Percentiles rank a stretch among this genome's conserved stretches.
These are phyloP conservation scores for Pitangus sulphuratus DNA, from an alignment of 2,797 vertebrate genomes.

Conservation along the genomic window DNA sequence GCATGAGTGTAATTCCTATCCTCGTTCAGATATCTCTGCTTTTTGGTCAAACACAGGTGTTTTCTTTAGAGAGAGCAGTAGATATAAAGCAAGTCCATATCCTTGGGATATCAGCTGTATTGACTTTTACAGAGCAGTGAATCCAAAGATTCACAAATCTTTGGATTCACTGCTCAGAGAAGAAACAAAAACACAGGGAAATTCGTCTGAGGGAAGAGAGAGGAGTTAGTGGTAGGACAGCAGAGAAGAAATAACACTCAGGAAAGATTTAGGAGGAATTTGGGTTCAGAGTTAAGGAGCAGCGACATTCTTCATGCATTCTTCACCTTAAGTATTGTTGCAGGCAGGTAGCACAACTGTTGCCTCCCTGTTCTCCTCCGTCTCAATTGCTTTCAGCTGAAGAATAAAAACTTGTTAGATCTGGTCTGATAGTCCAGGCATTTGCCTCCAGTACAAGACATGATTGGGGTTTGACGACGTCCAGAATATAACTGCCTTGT, in stretches of 20 bases:
- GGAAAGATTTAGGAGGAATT: neutral
- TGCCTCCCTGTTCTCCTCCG: neutral
- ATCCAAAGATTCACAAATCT: neutral
- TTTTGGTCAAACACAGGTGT: neutral
- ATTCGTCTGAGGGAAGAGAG: neutral
- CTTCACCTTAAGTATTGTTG: neutral
- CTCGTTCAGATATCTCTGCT: neutral
- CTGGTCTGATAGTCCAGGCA: neutral
- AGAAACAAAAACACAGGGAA: neutral
- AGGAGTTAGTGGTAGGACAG: neutral
- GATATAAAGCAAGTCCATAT: neutral
- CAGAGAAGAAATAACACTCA: neutral
- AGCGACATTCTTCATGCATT: fast-evolving
- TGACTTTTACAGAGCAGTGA: neutral
- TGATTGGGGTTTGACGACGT: neutral
- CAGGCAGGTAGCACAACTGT: neutral
- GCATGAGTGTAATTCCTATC: neutral
- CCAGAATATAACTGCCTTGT: neutral
- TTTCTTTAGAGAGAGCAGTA: neutral
- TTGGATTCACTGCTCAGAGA: neutral
- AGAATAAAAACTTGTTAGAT: neutral
- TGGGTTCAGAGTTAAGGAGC: neutral
- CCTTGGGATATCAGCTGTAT: neutral
- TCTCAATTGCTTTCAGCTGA: neutral
- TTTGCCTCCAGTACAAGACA: neutral